phyloP scores from a whole-genome alignment of 2,797 vertebrate genomes.

The Gastrophryne carolinensis region DNA sequence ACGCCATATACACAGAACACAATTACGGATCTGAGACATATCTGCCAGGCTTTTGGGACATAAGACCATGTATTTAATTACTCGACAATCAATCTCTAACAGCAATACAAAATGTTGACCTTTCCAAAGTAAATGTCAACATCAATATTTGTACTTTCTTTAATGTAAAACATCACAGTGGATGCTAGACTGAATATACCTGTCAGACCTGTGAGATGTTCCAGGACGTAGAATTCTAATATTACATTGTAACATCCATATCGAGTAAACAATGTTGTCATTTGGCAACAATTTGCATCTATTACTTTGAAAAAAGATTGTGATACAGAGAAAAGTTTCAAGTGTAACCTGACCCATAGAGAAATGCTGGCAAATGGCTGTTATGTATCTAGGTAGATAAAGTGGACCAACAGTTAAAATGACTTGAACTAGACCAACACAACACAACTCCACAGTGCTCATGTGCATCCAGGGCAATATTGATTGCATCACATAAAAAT shows the following conservation, averaged over 20 bases:
- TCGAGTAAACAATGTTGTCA: neutral
- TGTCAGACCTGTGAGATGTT: constrained; percentile 4
- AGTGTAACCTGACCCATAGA: no score
- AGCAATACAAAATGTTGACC: constrained; percentile 36
- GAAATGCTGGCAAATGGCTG: no score
- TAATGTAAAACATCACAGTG: constrained; percentile 17
- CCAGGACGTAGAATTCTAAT: neutral
- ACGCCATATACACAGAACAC: neutral
- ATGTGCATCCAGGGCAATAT: no score
- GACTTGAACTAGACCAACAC: no score
- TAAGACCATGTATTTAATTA: constrained; percentile 38
- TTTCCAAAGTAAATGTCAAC: constrained; percentile 40
- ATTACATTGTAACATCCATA: neutral
- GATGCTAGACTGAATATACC: neutral
- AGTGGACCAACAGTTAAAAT: no score
- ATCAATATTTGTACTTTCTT: constrained; percentile 25
- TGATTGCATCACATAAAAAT: no score
- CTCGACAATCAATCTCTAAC: constrained; percentile 31
- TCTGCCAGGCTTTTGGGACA: neutral
- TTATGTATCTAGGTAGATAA: no score
- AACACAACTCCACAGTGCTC: no score
- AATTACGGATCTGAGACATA: constrained; percentile 8
- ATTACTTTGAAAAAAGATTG: neutral
- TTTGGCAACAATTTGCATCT: neutral
- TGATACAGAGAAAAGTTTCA: neutral